Conservation (phyloP, 2,797 vertebrate species). For the Gastrophryne carolinensis region DNA sequence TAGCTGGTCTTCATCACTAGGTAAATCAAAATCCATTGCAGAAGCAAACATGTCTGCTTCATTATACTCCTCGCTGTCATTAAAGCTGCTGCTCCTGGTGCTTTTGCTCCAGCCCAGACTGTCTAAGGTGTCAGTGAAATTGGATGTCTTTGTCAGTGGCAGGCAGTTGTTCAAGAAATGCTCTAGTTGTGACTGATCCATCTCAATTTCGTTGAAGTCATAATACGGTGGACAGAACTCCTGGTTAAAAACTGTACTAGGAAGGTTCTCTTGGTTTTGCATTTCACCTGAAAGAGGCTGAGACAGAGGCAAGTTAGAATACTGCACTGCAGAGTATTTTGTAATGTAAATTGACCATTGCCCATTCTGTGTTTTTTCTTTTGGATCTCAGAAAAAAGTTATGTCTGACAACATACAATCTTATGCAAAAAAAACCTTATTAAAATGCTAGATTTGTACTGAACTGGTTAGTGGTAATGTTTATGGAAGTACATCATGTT, state of each 20-base stretch:
- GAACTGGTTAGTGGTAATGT: too few relatives aligned
- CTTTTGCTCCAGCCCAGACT: conserved; percentile 37
- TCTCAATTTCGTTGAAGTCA: conserved; percentile 51
- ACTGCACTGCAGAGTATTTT: too few relatives aligned
- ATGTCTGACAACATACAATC: too few relatives aligned
- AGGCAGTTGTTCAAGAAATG: conserved; percentile 46
- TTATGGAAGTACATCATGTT: too few relatives aligned
- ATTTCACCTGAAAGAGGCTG: conserved; percentile 64
- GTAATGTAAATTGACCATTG: too few relatives aligned
- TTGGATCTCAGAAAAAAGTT: too few relatives aligned
- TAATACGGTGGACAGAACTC: conserved; percentile 48
- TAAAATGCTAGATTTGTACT: too few relatives aligned
- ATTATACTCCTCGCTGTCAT: conserved; percentile 34
- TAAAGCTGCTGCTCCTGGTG: conserved; percentile 56
- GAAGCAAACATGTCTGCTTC: conserved; percentile 48
- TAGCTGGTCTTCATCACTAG: not conserved
- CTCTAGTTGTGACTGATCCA: conserved; percentile 52
- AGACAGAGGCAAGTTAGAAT: conserved; percentile 34
- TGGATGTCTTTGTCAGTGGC: conserved; percentile 57
- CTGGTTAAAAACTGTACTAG: conserved; percentile 56
- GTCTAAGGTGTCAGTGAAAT: conserved; percentile 10
- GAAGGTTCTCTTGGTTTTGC: conserved; percentile 53
- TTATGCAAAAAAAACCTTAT: too few relatives aligned
- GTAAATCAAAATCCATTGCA: conserved; percentile 42
- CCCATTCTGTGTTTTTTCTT: too few relatives aligned